Evolutionary conservation across 1,140 invertebrate genomes (phyloP), one percentile per base, ranked within the genome.

Genomic region (Pomacea maculata): DNA sequence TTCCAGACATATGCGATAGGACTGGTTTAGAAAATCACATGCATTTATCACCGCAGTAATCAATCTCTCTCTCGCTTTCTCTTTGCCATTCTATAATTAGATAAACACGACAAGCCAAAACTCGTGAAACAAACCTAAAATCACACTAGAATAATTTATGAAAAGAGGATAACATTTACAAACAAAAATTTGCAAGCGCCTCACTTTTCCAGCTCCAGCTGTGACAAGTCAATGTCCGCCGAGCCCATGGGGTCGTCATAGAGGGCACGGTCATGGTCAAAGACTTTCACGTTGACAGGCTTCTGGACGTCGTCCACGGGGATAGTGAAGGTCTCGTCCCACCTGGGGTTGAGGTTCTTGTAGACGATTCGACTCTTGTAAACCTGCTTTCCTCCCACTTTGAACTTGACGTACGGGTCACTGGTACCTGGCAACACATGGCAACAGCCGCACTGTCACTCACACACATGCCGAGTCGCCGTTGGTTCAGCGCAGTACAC

Each of bases 241-340:
- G 95, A 94, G 19, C 98, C 98, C 96, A 99, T 99, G 88, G 98
- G 98, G 92, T 99, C 98, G 91, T 99, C 98, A 92, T 97, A 89
- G 73, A 98, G 94, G 55, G 97, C 98, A 95, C 97, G 98, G 89
- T 99, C 98, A 91, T 98, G 98, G 93, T 99, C 98, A 91, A 97
- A 99, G 25, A 99, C 97, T 94, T 98, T 97, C 79, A 99, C 93
- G 80, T 95, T 94, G 64, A 99, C 93, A 12, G 96, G 95, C 88
- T 95, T 94, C 57, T 85, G 86, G 9, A 86, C 84, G 86, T 89
- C 88, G 75, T 91, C 89, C 25, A 89, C 85, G 9, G 87, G 87
- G 34, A 92, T 83, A 14, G 86, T 82, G 87, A 93, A 92, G 65
- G 88, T 88, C 85, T 93, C 92, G 76, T 93, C 90, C 92, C 92